phyloP scores from a whole-genome alignment of 1,140 invertebrate species.

The Drosophila simulans region DNA sequence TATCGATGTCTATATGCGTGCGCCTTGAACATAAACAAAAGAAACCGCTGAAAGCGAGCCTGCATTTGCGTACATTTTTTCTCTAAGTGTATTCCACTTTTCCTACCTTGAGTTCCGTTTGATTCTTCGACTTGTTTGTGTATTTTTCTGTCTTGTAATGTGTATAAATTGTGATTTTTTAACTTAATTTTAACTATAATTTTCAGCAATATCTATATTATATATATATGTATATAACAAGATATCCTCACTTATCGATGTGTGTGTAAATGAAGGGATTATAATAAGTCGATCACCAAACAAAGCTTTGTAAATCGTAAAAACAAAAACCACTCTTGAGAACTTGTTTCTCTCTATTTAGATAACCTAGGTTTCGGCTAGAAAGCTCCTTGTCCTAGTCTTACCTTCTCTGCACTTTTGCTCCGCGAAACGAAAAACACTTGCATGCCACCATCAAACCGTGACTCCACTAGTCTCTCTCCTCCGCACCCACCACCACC shows the following conservation, averaged over 20 bases:
- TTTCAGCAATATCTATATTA: slow-evolving; percentile 47
- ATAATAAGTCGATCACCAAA: slow-evolving; percentile 18
- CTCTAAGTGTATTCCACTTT: slow-evolving; percentile 50
- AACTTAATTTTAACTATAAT: slow-evolving; percentile 48
- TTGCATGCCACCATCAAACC: slow-evolving; percentile 42
- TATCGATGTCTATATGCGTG: slow-evolving; percentile 65
- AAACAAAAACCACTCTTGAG: not conserved
- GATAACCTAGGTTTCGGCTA: slow-evolving; percentile 8
- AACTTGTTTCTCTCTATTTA: not conserved
- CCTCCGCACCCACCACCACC: slow-evolving; percentile 49
- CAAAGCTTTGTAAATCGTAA: slow-evolving; percentile 1
- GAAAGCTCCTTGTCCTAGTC: slow-evolving; percentile 2
- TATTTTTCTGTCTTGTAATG: slow-evolving; percentile 55
- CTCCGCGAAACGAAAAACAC: slow-evolving; percentile 22
- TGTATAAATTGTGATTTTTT: slow-evolving; percentile 50
- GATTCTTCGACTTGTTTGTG: slow-evolving; percentile 53
- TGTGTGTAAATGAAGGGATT: slow-evolving; percentile 43
- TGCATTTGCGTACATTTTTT: slow-evolving; percentile 68
- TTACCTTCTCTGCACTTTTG: slow-evolving; percentile 35
- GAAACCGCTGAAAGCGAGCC: slow-evolving; percentile 64
- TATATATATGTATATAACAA: slow-evolving; percentile 42
- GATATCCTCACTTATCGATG: slow-evolving; percentile 47
- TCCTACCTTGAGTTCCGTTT: slow-evolving; percentile 47
- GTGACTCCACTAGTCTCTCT: slow-evolving; percentile 29
- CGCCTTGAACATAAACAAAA: slow-evolving; percentile 34